phyloP scores from a whole-genome alignment of 2,888 invertebrate species.

The Empis livida region DNA sequence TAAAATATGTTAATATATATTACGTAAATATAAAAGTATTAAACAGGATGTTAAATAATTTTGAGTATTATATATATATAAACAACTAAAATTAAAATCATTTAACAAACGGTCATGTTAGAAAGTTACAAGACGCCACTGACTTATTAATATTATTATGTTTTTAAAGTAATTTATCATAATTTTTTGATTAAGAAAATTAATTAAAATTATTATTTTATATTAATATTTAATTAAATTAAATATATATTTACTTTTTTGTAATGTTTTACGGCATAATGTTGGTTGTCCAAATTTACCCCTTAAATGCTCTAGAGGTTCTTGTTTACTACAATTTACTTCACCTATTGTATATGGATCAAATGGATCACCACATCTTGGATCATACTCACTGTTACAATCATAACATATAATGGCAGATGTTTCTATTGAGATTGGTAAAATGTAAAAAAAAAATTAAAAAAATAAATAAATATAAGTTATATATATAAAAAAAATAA shows the following conservation, averaged over 20 bases:
- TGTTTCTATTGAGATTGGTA: slow-evolving; percentile 35
- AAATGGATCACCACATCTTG: slow-evolving; percentile 80
- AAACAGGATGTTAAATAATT: no score
- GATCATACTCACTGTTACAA: slow-evolving; percentile 84
- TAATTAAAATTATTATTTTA: no score
- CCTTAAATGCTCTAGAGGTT: slow-evolving; percentile 54
- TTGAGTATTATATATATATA: no score
- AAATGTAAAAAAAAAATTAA: background rate
- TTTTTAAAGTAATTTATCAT: no score
- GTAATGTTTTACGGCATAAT: slow-evolving; percentile 70
- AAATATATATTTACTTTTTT: slow-evolving; percentile 47
- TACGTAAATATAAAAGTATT: no score
- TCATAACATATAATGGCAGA: slow-evolving; percentile 68
- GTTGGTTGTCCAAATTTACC: slow-evolving; percentile 36
- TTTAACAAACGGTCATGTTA: no score
- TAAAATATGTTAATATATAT: no score
- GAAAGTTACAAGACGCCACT: no score
- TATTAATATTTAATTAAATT: background rate
- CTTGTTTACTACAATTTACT: slow-evolving; percentile 68
- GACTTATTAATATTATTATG: no score
- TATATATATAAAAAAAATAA: background rate
- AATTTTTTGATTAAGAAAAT: no score
- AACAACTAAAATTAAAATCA: no score
- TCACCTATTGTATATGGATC: slow-evolving; percentile 72
- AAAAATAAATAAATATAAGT: background rate